A percentile compares a stretch with the other conserved stretches of the same genome.
Conservation (phyloP, 1,140 invertebrate genomes). For the Papilio xuthus region DNA sequence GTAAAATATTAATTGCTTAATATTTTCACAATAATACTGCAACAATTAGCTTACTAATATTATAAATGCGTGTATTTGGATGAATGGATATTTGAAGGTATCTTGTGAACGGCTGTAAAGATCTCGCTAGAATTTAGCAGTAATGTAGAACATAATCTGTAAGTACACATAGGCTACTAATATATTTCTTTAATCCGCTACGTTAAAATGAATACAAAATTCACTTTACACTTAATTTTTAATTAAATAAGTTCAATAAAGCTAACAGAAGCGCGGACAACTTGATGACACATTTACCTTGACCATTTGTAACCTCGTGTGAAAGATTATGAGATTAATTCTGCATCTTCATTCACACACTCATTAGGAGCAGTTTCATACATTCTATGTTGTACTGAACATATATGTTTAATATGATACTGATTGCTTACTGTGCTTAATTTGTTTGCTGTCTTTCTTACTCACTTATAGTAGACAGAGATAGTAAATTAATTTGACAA, state of each 20-base stretch:
- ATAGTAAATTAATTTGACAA: not conserved
- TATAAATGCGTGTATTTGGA: no score
- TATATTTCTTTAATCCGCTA: no score
- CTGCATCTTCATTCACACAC: conserved; percentile 25
- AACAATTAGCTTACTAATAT: no score
- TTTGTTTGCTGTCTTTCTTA: not conserved
- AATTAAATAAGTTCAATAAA: not conserved
- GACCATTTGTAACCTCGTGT: conserved; percentile 64
- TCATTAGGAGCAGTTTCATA: conserved; percentile 12
- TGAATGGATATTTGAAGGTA: no score
- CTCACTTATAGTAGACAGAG: not conserved
- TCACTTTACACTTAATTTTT: not conserved
- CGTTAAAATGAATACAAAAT: not conserved
- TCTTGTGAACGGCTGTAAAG: no score
- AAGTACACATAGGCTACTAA: no score
- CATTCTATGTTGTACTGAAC: not conserved
- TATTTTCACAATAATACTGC: no score
- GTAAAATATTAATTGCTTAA: no score
- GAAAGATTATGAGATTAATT: conserved; percentile 38
- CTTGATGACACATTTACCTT: conserved; percentile 66
- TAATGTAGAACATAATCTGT: no score
- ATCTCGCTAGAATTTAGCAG: no score
- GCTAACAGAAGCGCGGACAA: not conserved
- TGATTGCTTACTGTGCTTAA: not conserved
- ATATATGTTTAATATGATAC: not conserved